Conservation (phyloP, 92 coral and sea anemone genomes). For the Desmophyllum pertusum region DNA sequence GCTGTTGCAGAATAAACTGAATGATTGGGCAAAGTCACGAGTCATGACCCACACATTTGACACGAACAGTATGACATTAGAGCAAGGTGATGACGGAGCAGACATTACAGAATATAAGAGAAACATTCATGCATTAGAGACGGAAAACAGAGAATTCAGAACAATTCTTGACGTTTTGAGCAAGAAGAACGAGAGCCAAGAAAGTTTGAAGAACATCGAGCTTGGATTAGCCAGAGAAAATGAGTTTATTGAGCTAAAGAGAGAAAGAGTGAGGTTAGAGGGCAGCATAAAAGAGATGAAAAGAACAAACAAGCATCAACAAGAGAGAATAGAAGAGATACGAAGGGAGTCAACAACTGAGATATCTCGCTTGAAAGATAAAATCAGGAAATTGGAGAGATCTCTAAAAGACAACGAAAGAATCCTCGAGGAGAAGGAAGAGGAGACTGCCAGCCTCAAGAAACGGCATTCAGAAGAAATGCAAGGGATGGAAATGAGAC, state of each 20-base stretch:
- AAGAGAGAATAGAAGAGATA: constrained; percentile 75
- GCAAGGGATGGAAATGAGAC: constrained; percentile 66
- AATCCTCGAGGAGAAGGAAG: constrained; percentile 64
- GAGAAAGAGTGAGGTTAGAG: constrained; percentile 68
- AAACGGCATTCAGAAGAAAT: constrained; percentile 63
- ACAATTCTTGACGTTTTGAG: constrained; percentile 75
- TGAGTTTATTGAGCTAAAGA: constrained; percentile 67
- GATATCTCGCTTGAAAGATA: constrained; percentile 68
- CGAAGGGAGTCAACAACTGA: constrained; percentile 66
- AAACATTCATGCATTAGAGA: constrained; percentile 69
- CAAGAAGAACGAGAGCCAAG: constrained; percentile 63
- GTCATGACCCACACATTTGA: constrained; percentile 6
- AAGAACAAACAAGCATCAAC: constrained; percentile 69
- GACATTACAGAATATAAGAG: constrained; percentile 65
- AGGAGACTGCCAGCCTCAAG: constrained; percentile 63
- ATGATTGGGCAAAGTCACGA: constrained; percentile 59
- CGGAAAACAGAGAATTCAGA: constrained; percentile 82
- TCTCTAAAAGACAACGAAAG: constrained; percentile 60
- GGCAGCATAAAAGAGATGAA: constrained; percentile 65
- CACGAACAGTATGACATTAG: not conserved
- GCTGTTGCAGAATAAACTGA: constrained; percentile 55
- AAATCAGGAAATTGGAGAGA: constrained; percentile 66
- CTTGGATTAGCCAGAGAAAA: constrained; percentile 72
- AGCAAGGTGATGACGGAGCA: constrained; percentile 27
- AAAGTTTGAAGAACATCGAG: constrained; percentile 61